Conservation (phyloP, 2,797 vertebrate species). For the Sparus aurata region DNA sequence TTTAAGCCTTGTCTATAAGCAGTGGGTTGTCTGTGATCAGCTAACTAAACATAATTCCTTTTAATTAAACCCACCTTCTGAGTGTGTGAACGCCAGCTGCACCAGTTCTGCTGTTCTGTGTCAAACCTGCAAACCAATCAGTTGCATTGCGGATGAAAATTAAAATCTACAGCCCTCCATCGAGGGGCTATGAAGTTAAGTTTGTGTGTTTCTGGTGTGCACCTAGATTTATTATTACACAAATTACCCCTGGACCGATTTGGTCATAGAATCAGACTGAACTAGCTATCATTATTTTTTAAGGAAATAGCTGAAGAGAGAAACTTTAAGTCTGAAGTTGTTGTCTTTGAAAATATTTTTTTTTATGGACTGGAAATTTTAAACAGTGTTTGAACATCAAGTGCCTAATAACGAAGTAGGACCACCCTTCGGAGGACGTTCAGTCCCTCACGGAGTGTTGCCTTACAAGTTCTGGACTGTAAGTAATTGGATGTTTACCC, state of each 20-base stretch:
- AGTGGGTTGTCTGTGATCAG: conserved; percentile 33
- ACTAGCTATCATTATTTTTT: conserved; percentile 16
- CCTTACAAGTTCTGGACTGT: conserved; percentile 72
- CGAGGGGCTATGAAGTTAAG: conserved; percentile 26
- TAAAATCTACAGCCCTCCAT: conserved; percentile 35
- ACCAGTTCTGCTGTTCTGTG: conserved; percentile 31
- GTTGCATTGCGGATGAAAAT: conserved; percentile 35
- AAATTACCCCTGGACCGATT: conserved; percentile 24
- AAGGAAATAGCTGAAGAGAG: conserved; percentile 33
- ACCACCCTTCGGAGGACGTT: conserved; percentile 62
- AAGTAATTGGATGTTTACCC: conserved; percentile 81
- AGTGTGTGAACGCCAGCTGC: conserved; percentile 46
- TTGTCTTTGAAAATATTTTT: conserved; percentile 56
- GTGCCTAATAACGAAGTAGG: conserved; percentile 67
- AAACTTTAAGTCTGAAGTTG: conserved; percentile 45
- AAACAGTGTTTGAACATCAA: conserved; percentile 71
- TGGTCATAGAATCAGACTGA: conserved; percentile 23
- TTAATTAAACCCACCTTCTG: conserved; percentile 40
- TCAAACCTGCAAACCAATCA: conserved; percentile 49
- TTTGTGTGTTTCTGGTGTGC: not conserved
- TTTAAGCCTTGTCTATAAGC: conserved; percentile 16
- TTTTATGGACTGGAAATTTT: conserved; percentile 54
- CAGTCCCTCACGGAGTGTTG: conserved; percentile 64
- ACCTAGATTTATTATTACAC: conserved; percentile 2
- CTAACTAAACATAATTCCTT: conserved; percentile 47